Evolutionary conservation across 2,113 vertebrate genomes (phyloP), one percentile per base, ranked within the genome.

Genomic region (Strix aluco): DNA sequence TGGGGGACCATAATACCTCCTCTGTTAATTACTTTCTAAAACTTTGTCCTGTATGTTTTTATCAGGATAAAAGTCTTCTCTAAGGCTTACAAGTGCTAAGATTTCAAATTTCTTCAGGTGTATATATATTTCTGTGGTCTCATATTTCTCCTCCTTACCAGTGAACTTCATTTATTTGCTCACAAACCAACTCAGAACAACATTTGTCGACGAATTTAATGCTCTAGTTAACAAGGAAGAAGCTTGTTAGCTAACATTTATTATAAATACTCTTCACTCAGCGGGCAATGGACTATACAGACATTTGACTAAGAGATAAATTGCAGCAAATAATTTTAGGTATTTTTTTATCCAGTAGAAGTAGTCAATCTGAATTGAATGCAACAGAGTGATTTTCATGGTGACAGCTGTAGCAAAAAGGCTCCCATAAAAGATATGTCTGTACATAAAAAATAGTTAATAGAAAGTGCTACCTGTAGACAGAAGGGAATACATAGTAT

Each of bases 191-290:
- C 49, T 26, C 57, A 54, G 19, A 83, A 67, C 49, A 87, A 91
- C 65, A 79, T 95, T 91, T 92, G 73, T 85, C 92, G 82, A 86
- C 73, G 27, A 91, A 89, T 94, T 92, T 92, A 95, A 94, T 94
- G 94, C 89, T 92, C 83, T 85, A 85, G 77, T 94, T 94, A 94
- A 70, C 86, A 91, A 89, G 73, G 80, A 95, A 89, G 86, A 81
- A 75, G n/a, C 65, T 79, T 95, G 73, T 92, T 94, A 91, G 58
- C 86, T 78, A 89, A 63, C 88, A 69, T 83, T 88, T 92, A 81
- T 90, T 72, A 91, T 63, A 86, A 94, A 95, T 72, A 90, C 42
- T 81, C 59, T 88, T 91, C 49, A 83, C 72, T 92, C 88, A 58
- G 72, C 0, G 1, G 69, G 91, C 88, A 93, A 90, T 57, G 75